Percentiles rank a stretch among this genome's conserved stretches.
phyloP scores from a whole-genome alignment of 2,113 vertebrate species.

The Nesoenas mayeri region DNA sequence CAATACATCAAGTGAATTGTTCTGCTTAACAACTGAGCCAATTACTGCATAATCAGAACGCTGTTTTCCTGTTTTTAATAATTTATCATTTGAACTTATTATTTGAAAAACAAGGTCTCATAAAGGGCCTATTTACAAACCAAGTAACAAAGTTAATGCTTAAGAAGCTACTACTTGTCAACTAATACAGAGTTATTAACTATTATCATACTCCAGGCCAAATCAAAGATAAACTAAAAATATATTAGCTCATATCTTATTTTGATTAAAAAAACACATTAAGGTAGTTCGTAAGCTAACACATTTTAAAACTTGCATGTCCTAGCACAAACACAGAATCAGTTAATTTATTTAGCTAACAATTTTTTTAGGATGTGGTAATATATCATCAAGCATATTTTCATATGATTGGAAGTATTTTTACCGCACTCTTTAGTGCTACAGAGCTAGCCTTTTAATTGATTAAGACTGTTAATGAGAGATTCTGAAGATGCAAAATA shows the following conservation, averaged over 20 bases:
- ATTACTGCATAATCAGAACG: not conserved
- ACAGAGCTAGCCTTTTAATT: slow-evolving; percentile 19
- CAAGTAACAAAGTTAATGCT: not conserved
- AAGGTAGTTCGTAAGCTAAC: not conserved
- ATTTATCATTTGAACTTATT: not conserved
- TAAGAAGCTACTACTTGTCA: not conserved
- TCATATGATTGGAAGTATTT: not conserved
- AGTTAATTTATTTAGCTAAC: not conserved
- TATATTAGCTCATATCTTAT: not conserved
- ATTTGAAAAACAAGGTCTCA: not conserved
- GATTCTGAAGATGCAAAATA: slow-evolving; percentile 11
- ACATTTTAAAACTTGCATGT: not conserved
- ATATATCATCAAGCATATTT: not conserved
- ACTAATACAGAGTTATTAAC: not conserved
- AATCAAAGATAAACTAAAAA: slow-evolving; percentile 10
- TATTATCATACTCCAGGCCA: not conserved
- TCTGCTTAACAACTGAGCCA: not conserved
- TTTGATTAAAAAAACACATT: not conserved
- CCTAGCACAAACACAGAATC: not conserved
- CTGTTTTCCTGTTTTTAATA: not conserved
- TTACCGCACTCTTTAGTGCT: not conserved
- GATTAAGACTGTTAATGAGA: not conserved
- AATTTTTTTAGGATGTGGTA: not conserved
- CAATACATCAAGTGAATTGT: not conserved
- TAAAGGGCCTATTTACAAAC: not conserved